A percentile compares a stretch with the other conserved stretches of the same genome.
Conservation (phyloP, 2,888 invertebrate genomes). For the Stenoptilia bipunctidactyla region DNA sequence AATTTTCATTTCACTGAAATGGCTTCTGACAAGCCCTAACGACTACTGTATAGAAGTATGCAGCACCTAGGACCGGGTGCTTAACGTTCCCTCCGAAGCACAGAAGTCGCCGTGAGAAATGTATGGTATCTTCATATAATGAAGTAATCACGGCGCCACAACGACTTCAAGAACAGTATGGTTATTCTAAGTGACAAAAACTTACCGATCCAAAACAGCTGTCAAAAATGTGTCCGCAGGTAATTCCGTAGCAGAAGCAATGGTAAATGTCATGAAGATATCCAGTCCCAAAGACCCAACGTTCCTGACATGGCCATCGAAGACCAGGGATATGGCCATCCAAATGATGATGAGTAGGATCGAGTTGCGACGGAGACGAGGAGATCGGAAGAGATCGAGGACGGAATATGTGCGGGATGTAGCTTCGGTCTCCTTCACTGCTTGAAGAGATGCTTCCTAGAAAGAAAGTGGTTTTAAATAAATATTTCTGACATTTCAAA, state of each 20-base stretch:
- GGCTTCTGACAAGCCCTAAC: too few relatives aligned
- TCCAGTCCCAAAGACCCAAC: constrained; percentile 86
- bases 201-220: constrained; percentile 74
- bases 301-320: constrained; percentile 90
- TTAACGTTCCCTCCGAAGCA: too few relatives aligned
- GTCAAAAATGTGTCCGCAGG: constrained; percentile 88
- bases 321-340: constrained; percentile 91
- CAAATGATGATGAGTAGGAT: constrained; percentile 85
- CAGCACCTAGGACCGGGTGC: too few relatives aligned
- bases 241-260: constrained; percentile 86
- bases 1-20: too few relatives aligned
- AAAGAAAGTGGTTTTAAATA: constrained; percentile 18
- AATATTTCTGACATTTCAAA: too few relatives aligned
- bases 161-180: too few relatives aligned
- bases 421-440: constrained; percentile 79
- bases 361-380: constrained; percentile 81
- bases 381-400: constrained; percentile 83
- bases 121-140: too few relatives aligned
- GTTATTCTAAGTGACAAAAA: too few relatives aligned
- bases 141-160: too few relatives aligned
- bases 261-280: constrained; percentile 87
- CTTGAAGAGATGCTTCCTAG: constrained; percentile 76
- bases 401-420: constrained; percentile 81
- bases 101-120: too few relatives aligned
- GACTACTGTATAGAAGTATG: too few relatives aligned